Evolutionary conservation across 1,140 invertebrate species (phyloP).

Genomic region (Drosophila kurseongensis): DNA sequence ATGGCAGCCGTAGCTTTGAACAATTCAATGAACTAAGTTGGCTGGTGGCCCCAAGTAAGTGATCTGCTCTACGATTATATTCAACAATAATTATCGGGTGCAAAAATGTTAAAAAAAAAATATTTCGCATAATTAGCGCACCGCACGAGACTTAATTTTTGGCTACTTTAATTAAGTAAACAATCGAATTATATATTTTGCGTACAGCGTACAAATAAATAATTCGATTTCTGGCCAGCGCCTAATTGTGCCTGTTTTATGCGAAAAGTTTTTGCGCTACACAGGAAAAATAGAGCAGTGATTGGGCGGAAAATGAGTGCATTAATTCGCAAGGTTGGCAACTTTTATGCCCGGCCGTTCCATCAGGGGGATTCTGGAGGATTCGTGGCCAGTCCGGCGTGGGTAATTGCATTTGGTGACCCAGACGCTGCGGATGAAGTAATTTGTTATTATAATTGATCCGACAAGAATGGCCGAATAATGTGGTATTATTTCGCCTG

Average conservation of each 20-base stretch:
- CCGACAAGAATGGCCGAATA: constrained; percentile 35
- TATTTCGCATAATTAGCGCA: constrained; percentile 11
- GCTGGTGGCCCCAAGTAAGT: not conserved
- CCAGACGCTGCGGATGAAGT: constrained; percentile 33
- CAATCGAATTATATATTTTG: constrained; percentile 32
- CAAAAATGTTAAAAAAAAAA: not conserved
- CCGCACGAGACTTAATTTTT: constrained; percentile 8
- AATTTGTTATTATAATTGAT: constrained; percentile 80
- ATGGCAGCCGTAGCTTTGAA: constrained; percentile 1
- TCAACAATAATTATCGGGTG: constrained; percentile 6
- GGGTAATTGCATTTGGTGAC: constrained; percentile 34
- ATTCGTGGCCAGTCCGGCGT: constrained; percentile 24
- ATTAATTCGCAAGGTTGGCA: constrained; percentile 41
- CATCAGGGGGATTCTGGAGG: not conserved
- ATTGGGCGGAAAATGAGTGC: constrained; percentile 40
- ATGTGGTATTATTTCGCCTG: constrained; percentile 12
- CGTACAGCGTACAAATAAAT: constrained; percentile 25
- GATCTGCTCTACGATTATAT: not conserved
- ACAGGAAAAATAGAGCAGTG: constrained; percentile 9
- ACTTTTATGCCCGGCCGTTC: constrained; percentile 9
- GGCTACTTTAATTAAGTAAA: constrained; percentile 31
- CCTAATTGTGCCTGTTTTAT: constrained; percentile 18
- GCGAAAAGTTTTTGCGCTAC: constrained; percentile 27
- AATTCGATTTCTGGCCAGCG: constrained; percentile 21
- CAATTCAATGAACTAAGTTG: constrained; percentile 5